Conservation (phyloP, 2,888 invertebrate genomes). For the Luperina testacea region DNA sequence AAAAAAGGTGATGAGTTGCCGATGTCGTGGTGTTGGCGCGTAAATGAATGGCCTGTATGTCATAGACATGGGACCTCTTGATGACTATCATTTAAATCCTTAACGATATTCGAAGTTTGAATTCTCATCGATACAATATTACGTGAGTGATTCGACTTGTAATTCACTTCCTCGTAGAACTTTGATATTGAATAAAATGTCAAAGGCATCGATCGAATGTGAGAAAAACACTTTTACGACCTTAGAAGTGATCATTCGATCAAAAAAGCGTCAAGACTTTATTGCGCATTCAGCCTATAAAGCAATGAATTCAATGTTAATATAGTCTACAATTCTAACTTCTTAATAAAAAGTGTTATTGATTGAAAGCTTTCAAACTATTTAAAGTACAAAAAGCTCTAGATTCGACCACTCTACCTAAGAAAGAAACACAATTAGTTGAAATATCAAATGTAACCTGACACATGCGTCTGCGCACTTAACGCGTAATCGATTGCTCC, state of each 20-base stretch:
- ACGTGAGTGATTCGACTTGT: conserved; percentile 77
- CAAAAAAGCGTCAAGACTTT: neutral
- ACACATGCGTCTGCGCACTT: conserved; percentile 48
- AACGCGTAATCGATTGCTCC: conserved; percentile 75
- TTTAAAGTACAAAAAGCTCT: neutral
- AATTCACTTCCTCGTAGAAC: conserved; percentile 64
- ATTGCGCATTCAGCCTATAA: neutral
- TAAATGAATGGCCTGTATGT: conserved; percentile 80
- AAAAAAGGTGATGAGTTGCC: conserved; percentile 88
- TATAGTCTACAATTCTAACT: neutral
- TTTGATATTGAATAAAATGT: conserved; percentile 36
- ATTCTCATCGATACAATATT: conserved; percentile 75
- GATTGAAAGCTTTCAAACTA: conserved; percentile 1
- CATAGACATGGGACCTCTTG: conserved; percentile 73
- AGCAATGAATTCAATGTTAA: conserved; percentile 1
- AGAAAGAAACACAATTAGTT: conserved; percentile 19
- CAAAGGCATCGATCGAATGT: conserved; percentile 1
- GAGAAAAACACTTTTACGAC: conserved; percentile 32
- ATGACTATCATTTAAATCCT: conserved; percentile 78
- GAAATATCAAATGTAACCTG: conserved; percentile 41
- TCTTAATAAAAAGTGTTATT: neutral
- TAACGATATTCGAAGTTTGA: conserved; percentile 74
- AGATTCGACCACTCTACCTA: conserved; percentile 11
- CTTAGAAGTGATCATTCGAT: conserved; percentile 9
- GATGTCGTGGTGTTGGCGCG: conserved; percentile 80